Evolutionary conservation across 1,140 invertebrate species (phyloP).

Genomic region (Megathymus violae): DNA sequence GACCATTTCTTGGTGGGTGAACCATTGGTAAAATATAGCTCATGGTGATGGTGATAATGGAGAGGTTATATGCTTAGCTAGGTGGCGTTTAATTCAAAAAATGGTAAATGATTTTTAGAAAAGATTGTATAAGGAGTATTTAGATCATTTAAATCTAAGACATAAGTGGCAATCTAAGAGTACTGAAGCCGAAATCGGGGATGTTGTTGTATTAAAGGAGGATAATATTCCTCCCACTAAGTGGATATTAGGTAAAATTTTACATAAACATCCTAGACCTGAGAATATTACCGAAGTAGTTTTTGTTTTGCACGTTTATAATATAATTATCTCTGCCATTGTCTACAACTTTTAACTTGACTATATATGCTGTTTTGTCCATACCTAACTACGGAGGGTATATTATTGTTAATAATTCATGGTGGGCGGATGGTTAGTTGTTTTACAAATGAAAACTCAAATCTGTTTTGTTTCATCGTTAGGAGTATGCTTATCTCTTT

Average conservation of each 20-base stretch:
- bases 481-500: too few species aligned
- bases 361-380: too few species aligned
- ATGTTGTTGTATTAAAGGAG: background rate
- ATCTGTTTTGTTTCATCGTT: too few species aligned
- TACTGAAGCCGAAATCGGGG: background rate
- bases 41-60: background rate
- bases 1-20: conserved; percentile 7
- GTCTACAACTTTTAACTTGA: too few species aligned
- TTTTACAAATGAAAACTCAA: too few species aligned
- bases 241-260: conserved; percentile 6
- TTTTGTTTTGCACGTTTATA: background rate
- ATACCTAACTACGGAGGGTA: too few species aligned
- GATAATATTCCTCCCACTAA: conserved; percentile 4
- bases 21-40: conserved; percentile 10
- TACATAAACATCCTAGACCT: background rate
- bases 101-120: conserved; percentile 6
- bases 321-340: background rate
- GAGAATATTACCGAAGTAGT: conserved; percentile 1
- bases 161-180: conserved; percentile 7
- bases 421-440: too few species aligned
- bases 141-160: background rate
- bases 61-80: background rate
- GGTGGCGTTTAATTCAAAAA: conserved; percentile 9
- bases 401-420: too few species aligned
- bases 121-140: conserved; percentile 5